These are phyloP conservation scores for Merodon equestris DNA, from an alignment of 2,888 invertebrate genomes.

Conservation along the genomic window DNA sequence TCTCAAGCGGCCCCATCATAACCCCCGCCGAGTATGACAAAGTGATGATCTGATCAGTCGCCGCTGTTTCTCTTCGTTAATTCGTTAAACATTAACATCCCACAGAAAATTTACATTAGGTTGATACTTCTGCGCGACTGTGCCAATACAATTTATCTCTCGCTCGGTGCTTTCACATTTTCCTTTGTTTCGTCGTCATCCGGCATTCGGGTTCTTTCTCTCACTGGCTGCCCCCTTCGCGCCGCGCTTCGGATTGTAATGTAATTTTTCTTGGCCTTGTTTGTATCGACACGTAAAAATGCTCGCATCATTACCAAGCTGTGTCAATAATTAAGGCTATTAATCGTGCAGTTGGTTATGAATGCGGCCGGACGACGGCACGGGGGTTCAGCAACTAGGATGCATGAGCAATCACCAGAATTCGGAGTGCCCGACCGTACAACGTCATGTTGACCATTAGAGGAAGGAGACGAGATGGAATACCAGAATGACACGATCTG, in stretches of 20 bases:
- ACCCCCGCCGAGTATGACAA: constrained; percentile 71
- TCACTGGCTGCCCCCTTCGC: too few relatives aligned
- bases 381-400: constrained; percentile 23
- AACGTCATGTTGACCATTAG: constrained; percentile 26
- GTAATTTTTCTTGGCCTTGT: constrained; percentile 68
- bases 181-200: constrained; percentile 63
- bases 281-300: constrained; percentile 67
- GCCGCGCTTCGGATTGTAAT: constrained; percentile 52
- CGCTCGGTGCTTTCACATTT: constrained; percentile 64
- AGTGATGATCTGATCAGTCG: constrained; percentile 71
- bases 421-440: too few relatives aligned
- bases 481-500: constrained; percentile 14
- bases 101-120: constrained; percentile 69
- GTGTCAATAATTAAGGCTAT: constrained; percentile 69
- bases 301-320: constrained; percentile 68
- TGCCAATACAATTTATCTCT: constrained; percentile 69
- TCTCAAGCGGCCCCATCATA: constrained; percentile 65
- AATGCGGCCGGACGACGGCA: constrained; percentile 28
- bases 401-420: constrained; percentile 24
- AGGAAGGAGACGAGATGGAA: constrained; percentile 62
- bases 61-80: constrained; percentile 70
- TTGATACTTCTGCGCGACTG: constrained; percentile 69
- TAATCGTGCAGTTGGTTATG: constrained; percentile 60
- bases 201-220: constrained; percentile 29
- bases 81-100: constrained; percentile 71